Conservation (phyloP, 1,140 invertebrate species). For the Planococcus citri region DNA sequence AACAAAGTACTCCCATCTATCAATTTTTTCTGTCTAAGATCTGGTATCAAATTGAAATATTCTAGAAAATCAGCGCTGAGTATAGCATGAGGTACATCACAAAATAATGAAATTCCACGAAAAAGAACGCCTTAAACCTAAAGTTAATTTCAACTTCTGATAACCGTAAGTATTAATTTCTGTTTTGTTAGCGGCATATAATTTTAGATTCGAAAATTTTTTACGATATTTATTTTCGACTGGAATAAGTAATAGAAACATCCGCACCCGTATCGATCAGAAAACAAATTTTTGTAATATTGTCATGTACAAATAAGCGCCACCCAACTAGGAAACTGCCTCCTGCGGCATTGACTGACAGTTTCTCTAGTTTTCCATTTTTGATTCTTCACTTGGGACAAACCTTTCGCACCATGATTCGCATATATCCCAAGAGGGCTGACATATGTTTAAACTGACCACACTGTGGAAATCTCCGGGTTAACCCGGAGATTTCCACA, state of each 20-base stretch:
- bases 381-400: neutral
- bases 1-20: slow-evolving; percentile 3
- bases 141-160: neutral
- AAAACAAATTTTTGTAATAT: neutral
- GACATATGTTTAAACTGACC: no score
- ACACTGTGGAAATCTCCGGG: no score
- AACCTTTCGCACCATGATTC: neutral
- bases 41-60: neutral
- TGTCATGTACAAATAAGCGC: neutral
- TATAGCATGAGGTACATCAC: neutral
- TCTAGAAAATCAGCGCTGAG: neutral
- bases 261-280: slow-evolving; percentile 12
- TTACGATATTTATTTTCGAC: neutral
- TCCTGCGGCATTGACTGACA: neutral
- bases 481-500: no score
- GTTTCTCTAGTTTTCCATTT: neutral
- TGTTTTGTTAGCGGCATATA: slow-evolving; percentile 22
- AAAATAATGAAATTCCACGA: neutral
- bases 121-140: neutral
- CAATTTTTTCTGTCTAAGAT: neutral
- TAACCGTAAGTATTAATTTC: slow-evolving; percentile 7
- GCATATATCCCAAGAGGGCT: no score
- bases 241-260: slow-evolving; percentile 7
- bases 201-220: neutral
- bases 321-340: neutral